Evolutionary conservation across 2,113 vertebrate species (phyloP), one percentile per base, ranked within the genome.

Genomic region (Dinomys branickii): DNA sequence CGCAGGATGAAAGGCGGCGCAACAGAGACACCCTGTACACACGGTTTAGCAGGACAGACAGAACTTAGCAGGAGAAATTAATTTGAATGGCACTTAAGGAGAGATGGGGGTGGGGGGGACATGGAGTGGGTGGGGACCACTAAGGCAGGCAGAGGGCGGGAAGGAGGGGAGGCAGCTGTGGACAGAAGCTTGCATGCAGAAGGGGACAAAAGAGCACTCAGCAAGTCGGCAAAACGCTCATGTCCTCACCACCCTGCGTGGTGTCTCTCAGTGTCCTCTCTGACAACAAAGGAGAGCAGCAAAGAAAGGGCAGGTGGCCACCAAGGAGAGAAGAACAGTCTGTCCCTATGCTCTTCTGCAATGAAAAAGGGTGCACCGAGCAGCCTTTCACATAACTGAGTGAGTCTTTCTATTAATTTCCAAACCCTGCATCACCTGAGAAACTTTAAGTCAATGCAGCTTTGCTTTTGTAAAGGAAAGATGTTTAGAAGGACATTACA

Each of bases 261-360:
- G 3, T 1, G 26, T 78, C 71, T 30, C 30, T 24, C 38, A 16
- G 44, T 11, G n/a, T 17, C 50, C 30, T 8, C 30, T 41, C 50
- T 7, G 47, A 73, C 78, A 91, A 71, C 6, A 6, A 10, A 8
- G 56, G 13, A 80, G 26, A 33, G 84, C 22, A 38, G 1, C 35
- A 77, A 52, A 38, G 28, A 58, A 50, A 28, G 10, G 44, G 7
- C 58, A 61, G 56, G 28, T 7, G 38, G 71, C 16, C 11, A 4
- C 52, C 10, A 84, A 97, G 97, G 50, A 75, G 28, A 33, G 35
- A 94, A 50, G 91, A 19, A 88, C 91, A 33, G 0, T 11, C 65
- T 98, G 78, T 77, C 95, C 95, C 95, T 73, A 47, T 88, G 78
- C 93, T 97, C 94, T 95, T 97, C 96, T 97, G 94, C 85, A 91